phyloP scores from a whole-genome alignment of 2,888 invertebrate species.

The Tinea trinotella region DNA sequence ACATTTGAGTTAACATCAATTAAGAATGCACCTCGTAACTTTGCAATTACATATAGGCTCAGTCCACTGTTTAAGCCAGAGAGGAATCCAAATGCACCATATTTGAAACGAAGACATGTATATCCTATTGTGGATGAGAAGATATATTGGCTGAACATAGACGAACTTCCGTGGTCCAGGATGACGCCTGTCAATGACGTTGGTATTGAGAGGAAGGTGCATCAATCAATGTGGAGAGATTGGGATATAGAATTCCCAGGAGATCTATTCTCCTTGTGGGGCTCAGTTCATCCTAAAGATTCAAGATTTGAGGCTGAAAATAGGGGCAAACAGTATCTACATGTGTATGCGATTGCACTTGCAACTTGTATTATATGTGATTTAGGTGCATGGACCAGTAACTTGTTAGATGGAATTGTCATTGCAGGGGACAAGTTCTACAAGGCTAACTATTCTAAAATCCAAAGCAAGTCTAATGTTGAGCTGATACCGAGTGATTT shows the following conservation, averaged over 20 bases:
- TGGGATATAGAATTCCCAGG: constrained; percentile 79
- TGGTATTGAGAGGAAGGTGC: constrained; percentile 45
- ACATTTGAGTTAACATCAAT: constrained; percentile 72
- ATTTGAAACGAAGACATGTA: constrained; percentile 39
- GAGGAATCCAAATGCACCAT: constrained; percentile 48
- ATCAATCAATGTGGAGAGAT: constrained; percentile 70
- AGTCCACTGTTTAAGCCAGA: constrained; percentile 59
- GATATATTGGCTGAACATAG: constrained; percentile 60
- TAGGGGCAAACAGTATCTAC: constrained; percentile 76
- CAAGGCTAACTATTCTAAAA: constrained; percentile 54
- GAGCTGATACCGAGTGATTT: constrained; percentile 73
- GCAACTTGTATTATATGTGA: constrained; percentile 74
- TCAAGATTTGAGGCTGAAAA: constrained; percentile 61
- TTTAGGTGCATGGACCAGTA: constrained; percentile 75
- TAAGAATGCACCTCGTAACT: constrained; percentile 62
- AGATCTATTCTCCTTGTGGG: constrained; percentile 79
- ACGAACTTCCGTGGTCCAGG: constrained; percentile 55
- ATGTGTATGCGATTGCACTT: constrained; percentile 71
- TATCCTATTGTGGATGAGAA: constrained; percentile 57
- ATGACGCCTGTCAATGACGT: constrained; percentile 48
- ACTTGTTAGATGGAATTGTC: constrained; percentile 75
- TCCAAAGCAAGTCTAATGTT: constrained; percentile 58
- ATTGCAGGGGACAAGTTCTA: constrained; percentile 73
- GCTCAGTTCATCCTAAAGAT: constrained; percentile 75
- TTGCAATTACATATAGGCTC: constrained; percentile 51